Base-by-base conservation (phyloP, 2,113 vertebrate genomes). In the Tamias sibiricus region DNA sequence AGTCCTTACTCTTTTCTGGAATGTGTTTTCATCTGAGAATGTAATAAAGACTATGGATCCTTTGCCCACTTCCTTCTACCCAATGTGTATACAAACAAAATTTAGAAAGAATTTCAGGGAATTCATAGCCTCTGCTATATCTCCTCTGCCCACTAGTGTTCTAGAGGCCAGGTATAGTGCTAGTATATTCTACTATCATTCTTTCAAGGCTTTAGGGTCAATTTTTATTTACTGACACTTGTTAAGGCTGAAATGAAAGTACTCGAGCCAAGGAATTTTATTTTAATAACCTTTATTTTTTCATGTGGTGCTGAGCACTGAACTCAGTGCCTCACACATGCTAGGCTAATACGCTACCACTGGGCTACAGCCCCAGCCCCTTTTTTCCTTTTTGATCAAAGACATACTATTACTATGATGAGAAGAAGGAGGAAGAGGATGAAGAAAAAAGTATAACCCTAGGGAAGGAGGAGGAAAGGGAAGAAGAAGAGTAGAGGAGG, bases 141-240 rank as follows among this genome's bases (percentile, higher is more conserved):
- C 16, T 0, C 35, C 72, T 14, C 28, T 49, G 28, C 17, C 37
- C 74, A 47, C 44, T 24, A 74, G 10, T 74, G 12, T 79, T 59
- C 37, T 26, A 62, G 24, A 62, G 59, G 59, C 3, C 7, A 62
- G n/a, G 8, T 74, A 64, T 24, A 62, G 22, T 64, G 64, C 1
- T 72, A 24, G 40, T 52, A 4, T 62, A 93, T 24, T 44, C 28
- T 22, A 17, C n/a, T 79, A 80, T 54, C 83, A 72, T 84, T 83
- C 76, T 77, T 83, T 16, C n/a, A 83, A 79, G 66, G 32, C 62
- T 72, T 57, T 59, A 81, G 32, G 62, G 24, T 0, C 24, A 37
- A 87, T 86, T 95, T 93, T 84, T 88, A 87, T 68, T 91, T 77
- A 95, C 44, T 74, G 40, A 94, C 94, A 79, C 12, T n/a, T 79